A percentile compares a stretch with the other conserved stretches of the same genome.
These are phyloP conservation scores for Anguilla japonica DNA, from an alignment of 2,113 vertebrate genomes.

Conservation along the genomic window DNA sequence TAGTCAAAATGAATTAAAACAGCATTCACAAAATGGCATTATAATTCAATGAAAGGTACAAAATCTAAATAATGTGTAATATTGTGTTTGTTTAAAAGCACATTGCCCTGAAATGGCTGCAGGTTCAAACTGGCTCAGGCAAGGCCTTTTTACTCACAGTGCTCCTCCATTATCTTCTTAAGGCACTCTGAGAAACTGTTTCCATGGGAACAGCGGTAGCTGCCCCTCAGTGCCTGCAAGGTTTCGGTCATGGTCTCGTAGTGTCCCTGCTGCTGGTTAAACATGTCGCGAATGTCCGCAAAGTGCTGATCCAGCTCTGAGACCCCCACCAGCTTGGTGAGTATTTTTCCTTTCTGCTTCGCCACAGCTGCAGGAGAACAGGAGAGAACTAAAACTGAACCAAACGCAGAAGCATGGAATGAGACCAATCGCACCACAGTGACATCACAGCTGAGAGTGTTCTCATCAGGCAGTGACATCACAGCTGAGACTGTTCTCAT, in stretches of 20 bases:
- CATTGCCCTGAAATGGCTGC: background rate
- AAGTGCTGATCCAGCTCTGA: conserved; percentile 58
- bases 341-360: conserved; percentile 44
- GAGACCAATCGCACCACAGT: no score
- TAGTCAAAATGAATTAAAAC: no score
- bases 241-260: conserved; percentile 57
- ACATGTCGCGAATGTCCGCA: conserved; percentile 51
- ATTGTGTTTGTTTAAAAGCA: background rate
- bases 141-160: conserved; percentile 47
- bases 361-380: conserved; percentile 22
- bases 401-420: background rate
- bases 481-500: no score
- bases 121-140: background rate
- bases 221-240: conserved; percentile 45
- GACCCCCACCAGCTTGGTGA: conserved; percentile 55
- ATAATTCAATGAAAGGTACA: no score
- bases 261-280: conserved; percentile 64
- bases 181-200: conserved; percentile 50
- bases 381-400: background rate
- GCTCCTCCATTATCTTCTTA: conserved; percentile 49
- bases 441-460: no score
- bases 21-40: no score
- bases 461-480: no score
- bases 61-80: no score
- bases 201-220: conserved; percentile 38